Evolutionary conservation across 1,140 invertebrate genomes (phyloP), one percentile per base, ranked within the genome.

Genomic region (Pseudomyrmex concolor): DNA sequence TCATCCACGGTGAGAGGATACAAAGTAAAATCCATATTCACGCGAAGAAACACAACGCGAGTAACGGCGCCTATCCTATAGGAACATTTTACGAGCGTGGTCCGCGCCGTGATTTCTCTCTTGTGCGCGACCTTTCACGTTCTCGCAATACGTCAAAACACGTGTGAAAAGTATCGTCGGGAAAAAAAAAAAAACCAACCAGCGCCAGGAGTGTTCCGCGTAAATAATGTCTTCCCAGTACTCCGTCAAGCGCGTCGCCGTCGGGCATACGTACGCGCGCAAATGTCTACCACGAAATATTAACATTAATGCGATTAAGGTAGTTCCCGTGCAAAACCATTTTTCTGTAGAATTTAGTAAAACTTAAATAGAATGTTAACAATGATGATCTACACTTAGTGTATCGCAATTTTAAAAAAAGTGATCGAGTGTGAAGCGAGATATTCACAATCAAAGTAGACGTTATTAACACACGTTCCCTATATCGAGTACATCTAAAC

Each of bases 71-170:
- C 25, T 25, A 25, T n/a, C 12, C 12, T 70, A 13, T 74, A 50
- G 83, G 50, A 86, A 84, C 80, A 74, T 87, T 87, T 87, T 83
- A 77, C 71, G 71, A 85, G 68, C 48, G 51, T n/a, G 25, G 57
- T 43, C 43, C 78, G 22, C 78, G 22, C 62, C 62, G 59, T 81
- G 59, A 34, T 60, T 83, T 71, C 57, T 86, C 71, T 78, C 71
- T 15, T n/a, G 59, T 51, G 84, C 34, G 34, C 72, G 22, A 83
- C 71, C 84, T 71, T 86, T 86, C 84, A 83, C 71, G 66, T 71
- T 63, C 34, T 34, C 51, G 59, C 66, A 64, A 66, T 87, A 83
- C 70, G 84, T 86, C 85, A 87, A 86, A 87, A 72, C 64, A 66
- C 78, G 66, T 66, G 78, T 60, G 84, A 83, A 86, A 86, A 74